These are phyloP conservation scores for Lithophane socia DNA, from an alignment of 2,888 invertebrate genomes.

Conservation along the genomic window DNA sequence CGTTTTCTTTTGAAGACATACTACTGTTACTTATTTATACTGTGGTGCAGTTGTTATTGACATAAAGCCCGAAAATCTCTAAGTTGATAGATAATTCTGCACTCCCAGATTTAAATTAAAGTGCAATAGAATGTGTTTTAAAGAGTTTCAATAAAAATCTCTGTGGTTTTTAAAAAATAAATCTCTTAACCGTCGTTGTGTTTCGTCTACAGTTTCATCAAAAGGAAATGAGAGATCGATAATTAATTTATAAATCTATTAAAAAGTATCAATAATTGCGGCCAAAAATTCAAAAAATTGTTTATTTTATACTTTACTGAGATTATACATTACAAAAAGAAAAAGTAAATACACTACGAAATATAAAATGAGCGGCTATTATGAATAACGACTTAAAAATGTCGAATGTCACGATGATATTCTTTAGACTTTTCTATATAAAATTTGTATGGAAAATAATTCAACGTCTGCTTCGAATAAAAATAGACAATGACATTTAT, in stretches of 20 bases:
- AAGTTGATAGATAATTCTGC: background rate
- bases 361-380: too few species aligned
- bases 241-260: background rate
- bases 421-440: too few species aligned
- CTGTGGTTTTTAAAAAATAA: too few species aligned
- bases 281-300: background rate
- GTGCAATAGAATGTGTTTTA: background rate
- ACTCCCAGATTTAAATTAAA: background rate
- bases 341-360: too few species aligned
- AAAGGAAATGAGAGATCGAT: background rate
- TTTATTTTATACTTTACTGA: too few species aligned
- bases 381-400: too few species aligned
- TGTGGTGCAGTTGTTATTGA: background rate
- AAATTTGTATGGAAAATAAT: too few species aligned
- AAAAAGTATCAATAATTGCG: background rate
- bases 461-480: background rate
- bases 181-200: too few species aligned
- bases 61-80: background rate
- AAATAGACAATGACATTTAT: conserved; percentile 43
- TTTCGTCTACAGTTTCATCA: background rate
- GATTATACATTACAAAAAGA: too few species aligned
- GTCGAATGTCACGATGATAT: too few species aligned
- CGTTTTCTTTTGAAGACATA: too few species aligned
- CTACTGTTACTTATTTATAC: too few species aligned
- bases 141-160: background rate